Conservation (phyloP, 2,113 vertebrate species). For the Gopherus flavomarginatus region DNA sequence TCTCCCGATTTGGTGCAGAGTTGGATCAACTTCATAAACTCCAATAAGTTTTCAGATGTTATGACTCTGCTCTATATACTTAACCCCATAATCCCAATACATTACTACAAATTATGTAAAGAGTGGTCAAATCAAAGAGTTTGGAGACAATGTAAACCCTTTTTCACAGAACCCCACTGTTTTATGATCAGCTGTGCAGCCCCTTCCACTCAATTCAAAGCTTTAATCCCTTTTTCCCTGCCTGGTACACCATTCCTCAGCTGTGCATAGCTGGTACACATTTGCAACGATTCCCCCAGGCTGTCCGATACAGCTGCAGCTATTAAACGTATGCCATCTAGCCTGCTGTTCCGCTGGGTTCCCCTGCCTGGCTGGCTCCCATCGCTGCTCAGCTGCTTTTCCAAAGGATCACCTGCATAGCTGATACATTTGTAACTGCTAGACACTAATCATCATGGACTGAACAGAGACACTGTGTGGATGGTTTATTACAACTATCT, state of each 20-base stretch:
- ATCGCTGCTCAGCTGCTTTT: not conserved
- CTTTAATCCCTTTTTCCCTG: not conserved
- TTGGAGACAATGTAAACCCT: not conserved
- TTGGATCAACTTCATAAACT: not conserved
- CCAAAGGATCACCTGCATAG: not conserved
- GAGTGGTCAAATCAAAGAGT: not conserved
- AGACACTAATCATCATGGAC: not conserved
- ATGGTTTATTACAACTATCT: not conserved
- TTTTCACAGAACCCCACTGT: not conserved
- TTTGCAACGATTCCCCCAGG: not conserved
- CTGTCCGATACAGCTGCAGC: not conserved
- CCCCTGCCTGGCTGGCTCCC: not conserved
- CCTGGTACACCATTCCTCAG: not conserved
- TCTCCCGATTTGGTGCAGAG: not conserved
- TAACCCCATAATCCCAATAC: not conserved
- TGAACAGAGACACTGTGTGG: not conserved
- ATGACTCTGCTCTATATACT: not conserved
- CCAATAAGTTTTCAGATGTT: not conserved
- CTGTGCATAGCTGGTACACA: not conserved
- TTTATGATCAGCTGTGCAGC: not conserved
- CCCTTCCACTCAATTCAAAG: not conserved
- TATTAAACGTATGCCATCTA: not conserved
- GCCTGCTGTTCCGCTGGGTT: not conserved
- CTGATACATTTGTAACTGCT: not conserved
- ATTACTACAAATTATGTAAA: not conserved